phyloP scores from a whole-genome alignment of 2,797 vertebrate species.

The Mionectes olivaceus region DNA sequence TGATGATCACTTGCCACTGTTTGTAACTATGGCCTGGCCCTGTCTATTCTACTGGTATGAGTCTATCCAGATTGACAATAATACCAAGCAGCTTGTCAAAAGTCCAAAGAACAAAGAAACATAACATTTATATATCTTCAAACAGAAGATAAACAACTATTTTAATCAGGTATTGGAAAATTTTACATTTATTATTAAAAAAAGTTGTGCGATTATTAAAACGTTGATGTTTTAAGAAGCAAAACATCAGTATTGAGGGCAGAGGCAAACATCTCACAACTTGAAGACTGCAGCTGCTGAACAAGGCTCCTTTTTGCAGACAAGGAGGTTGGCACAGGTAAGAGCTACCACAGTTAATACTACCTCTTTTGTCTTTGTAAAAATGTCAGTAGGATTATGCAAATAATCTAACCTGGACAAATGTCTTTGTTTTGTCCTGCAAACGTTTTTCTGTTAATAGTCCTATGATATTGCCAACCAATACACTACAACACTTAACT shows the following conservation, averaged over 20 bases:
- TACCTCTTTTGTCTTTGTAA: not conserved
- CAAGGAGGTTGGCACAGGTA: not conserved
- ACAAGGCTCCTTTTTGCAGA: not conserved
- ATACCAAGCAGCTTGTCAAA: not conserved
- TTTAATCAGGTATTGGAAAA: not conserved
- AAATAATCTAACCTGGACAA: not conserved
- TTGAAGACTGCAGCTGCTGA: not conserved
- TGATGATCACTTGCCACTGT: not conserved
- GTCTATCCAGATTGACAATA: not conserved
- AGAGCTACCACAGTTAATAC: not conserved
- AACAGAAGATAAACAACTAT: not conserved
- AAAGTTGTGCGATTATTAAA: not conserved
- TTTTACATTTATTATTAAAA: not conserved
- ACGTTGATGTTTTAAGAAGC: not conserved
- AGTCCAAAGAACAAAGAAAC: not conserved
- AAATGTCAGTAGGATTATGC: not conserved
- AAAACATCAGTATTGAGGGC: fast-evolving
- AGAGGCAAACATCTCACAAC: not conserved
- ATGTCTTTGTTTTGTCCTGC: not conserved
- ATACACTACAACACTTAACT: not conserved
- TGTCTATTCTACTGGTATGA: not conserved
- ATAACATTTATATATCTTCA: not conserved
- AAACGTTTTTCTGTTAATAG: not conserved
- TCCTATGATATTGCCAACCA: not conserved
- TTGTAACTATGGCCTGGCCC: not conserved